phyloP scores from a whole-genome alignment of 2,113 vertebrate genomes.

The Prolemur simus region DNA sequence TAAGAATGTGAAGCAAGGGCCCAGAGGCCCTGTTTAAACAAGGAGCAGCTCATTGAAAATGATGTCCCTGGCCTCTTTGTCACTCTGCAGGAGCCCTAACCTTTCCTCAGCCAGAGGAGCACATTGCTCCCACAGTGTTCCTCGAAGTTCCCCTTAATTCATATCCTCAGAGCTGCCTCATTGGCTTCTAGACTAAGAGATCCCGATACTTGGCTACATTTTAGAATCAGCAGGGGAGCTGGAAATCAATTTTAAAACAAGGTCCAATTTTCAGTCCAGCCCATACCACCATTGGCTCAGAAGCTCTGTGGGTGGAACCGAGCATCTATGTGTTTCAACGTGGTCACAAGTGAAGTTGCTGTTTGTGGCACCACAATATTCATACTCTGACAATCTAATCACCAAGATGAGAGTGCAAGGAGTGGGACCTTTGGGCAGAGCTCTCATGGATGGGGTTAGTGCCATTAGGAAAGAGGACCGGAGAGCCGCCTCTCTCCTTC shows the following conservation, averaged over 20 bases:
- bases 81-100: neutral
- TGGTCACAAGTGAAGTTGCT: neutral
- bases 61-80: neutral
- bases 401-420: neutral
- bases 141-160: neutral
- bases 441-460: neutral
- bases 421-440: neutral
- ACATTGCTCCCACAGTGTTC: neutral
- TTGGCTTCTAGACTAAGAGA: neutral
- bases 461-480: neutral
- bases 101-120: neutral
- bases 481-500: too few relatives aligned
- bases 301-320: neutral
- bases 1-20: neutral
- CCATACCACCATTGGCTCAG: neutral
- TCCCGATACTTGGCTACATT: neutral
- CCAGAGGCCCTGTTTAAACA: neutral
- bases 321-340: fast-evolving
- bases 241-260: neutral
- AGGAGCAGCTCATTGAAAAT: neutral
- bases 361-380: neutral
- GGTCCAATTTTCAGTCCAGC: too few relatives aligned
- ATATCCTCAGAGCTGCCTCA: neutral
- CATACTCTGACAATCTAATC: neutral
- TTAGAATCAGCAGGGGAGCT: neutral